Base-by-base conservation (phyloP, 2,113 vertebrate species). In the Podiceps cristatus region DNA sequence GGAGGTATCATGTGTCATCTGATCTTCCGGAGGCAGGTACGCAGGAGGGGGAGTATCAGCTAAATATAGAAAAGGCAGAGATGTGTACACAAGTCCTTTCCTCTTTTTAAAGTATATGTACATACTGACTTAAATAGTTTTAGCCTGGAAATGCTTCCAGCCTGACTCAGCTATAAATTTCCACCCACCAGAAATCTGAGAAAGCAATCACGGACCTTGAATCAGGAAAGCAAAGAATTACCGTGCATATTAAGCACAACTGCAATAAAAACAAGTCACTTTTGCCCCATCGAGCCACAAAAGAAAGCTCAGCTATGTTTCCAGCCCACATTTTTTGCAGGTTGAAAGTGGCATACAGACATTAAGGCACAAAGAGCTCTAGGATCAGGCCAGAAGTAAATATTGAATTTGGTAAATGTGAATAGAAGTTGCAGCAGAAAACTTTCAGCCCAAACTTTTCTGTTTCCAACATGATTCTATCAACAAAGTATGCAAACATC, bases 1-100 rank as follows among this genome's bases (percentile, higher is more conserved):
- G 59, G 99, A 99, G 94, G 99, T 99, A 88, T 99, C 99, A 31
- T 99, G 99, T 94, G 99, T 99, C 99, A 99, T 99, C 91, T 98
- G 99, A 98, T 99, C 99, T 98, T 99, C 99, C 7, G 99, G 99
- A 93, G 99, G 99, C 98, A 99, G 98, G 96, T 99, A 99, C 89
- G 99, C 99, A 96, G 99, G 99, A 63, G 99, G 99, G 12, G 99
- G 99, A 5, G 99, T 99, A 97, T 99, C 99, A 96, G 99, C 98
- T 98, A 90, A 92, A 93, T 67, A 93, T 33, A 89, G 92, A 89
- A 86, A 88, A 87, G 68, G 56, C 82, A 95, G 76, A 90, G 90
- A 91, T 50, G 86, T 10, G 90, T 47, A 86, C 11, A 67, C 2
- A 1, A 88, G 31, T 91, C 66, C 47, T 86, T 93, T 77, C 86